These are phyloP conservation scores for Parauchenoglanis punctatus DNA, from an alignment of 2,797 vertebrate genomes.

Conservation along the genomic window DNA sequence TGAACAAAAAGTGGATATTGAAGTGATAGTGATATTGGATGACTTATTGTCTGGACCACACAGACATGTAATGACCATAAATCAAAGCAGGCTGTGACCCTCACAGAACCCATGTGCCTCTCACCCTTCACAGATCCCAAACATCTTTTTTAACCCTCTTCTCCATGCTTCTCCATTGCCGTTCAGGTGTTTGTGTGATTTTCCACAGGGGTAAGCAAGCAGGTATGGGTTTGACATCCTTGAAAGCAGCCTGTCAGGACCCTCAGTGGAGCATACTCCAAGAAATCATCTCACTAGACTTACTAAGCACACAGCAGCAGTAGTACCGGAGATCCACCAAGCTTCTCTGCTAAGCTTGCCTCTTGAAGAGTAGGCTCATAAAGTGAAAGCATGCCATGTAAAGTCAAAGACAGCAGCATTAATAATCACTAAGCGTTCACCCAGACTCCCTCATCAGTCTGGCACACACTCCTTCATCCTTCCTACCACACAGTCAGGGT, in stretches of 20 bases:
- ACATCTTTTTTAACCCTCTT: slow-evolving; percentile 6
- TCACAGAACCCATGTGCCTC: neutral
- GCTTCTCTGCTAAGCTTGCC: slow-evolving; percentile 22
- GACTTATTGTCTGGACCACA: slow-evolving; percentile 51
- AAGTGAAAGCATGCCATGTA: slow-evolving; percentile 20
- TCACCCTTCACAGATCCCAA: slow-evolving; percentile 17
- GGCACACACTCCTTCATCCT: slow-evolving; percentile 6
- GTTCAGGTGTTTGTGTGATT: slow-evolving; percentile 38
- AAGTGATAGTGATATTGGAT: no score
- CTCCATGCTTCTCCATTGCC: slow-evolving; percentile 19
- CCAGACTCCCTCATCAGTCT: slow-evolving; percentile 17
- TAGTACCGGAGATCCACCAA: slow-evolving; percentile 3
- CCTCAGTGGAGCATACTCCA: neutral
- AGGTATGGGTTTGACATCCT: slow-evolving; percentile 18
- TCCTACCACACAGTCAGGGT: slow-evolving; percentile 1
- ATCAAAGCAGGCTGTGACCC: slow-evolving; percentile 48
- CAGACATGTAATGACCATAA: slow-evolving; percentile 37
- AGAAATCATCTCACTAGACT: no score
- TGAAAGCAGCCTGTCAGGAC: neutral
- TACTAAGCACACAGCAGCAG: neutral
- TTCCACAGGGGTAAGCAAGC: slow-evolving; percentile 9
- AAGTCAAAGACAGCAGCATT: slow-evolving; percentile 30
- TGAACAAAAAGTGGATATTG: slow-evolving; percentile 26
- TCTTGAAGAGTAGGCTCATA: slow-evolving; percentile 32
- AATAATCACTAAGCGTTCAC: slow-evolving; percentile 37